Base-by-base conservation (phyloP, 2,888 invertebrate genomes). In the Macrostomum cliftonense region DNA sequence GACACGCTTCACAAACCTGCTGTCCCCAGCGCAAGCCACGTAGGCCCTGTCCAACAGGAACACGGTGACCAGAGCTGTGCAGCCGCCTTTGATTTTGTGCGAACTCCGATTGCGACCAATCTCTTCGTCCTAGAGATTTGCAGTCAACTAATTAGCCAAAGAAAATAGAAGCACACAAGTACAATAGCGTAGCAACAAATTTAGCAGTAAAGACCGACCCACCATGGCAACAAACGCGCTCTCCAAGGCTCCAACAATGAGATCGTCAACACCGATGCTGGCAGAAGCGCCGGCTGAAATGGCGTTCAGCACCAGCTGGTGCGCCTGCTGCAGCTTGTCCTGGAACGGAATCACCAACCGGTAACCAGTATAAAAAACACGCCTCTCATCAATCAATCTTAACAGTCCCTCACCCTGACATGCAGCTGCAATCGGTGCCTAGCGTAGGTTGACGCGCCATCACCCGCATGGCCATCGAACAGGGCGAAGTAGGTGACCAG, bases 401-500 rank as follows among this genome's bases (percentile, higher is more conserved):
- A n/a, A n/a, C n/a, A n/a, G n/a, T n/a, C 28, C 4, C 28, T 28
- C 28, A 79, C 82, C 70, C 82, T 78, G 49, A 85, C 72, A 61
- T 83, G 79, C 61, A 78, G 77, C 67, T 83, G 83, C 37, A 85
- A 75, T 56, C 81, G 78, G 61, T 80, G 75, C 19, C 81, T 77
- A 39, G 83, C 81, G 54, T 81, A 79, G 19, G 84, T 69, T 1
- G 84, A 80, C 39, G 82, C 83, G 43, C 81, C 81, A 58, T 78
- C 77, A 1, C 84, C 83, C 19, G 83, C 84, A 71, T 85, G 85
- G 0, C 85, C 85, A 71, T 85, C 85, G 69, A 84, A 85, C 57
- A 84, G 75, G 16, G 78, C 82, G 71, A 81, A 84, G 67, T 82
- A 81, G 37, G 77, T 74, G 59, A 80, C 28, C 9, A 28, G 9